Evolutionary conservation across 2,113 vertebrate genomes (phyloP).

Genomic region (Himantopus leucocephalus): DNA sequence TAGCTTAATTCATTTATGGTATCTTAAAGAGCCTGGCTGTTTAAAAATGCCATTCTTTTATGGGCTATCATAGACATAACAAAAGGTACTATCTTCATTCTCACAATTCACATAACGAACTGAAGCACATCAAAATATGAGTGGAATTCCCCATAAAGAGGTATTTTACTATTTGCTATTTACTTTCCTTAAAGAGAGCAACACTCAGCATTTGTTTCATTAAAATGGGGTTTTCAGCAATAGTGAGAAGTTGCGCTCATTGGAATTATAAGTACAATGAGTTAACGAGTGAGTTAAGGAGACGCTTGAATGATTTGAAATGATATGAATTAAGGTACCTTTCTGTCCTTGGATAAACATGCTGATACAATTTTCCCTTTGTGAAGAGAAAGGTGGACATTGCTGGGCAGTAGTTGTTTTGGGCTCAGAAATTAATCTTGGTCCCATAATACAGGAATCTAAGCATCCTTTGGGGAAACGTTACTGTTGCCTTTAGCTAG

Average conservation of each 20-base stretch:
- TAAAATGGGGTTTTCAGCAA: background rate
- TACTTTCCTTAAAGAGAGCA: background rate
- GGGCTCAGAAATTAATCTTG: background rate
- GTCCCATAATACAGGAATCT: background rate
- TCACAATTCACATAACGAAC: background rate
- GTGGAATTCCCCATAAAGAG: background rate
- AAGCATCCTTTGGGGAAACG: background rate
- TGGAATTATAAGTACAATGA: background rate
- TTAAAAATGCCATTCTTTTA: conserved; percentile 14
- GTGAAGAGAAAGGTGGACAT: background rate
- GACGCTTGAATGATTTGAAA: background rate
- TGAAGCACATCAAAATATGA: background rate
- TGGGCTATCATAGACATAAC: background rate
- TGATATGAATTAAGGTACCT: background rate
- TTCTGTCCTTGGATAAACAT: background rate
- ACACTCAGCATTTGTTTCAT: background rate
- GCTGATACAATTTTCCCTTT: background rate
- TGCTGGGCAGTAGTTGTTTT: background rate
- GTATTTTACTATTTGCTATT: background rate
- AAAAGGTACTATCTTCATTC: background rate
- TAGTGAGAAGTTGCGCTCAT: background rate
- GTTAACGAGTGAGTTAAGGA: background rate
- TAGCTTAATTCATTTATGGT: background rate
- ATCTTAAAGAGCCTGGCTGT: background rate
- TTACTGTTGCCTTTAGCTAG: background rate